Evolutionary conservation across 1,140 invertebrate genomes (phyloP), one percentile per base, ranked within the genome.

Genomic region (Leptonema lineaticorne): DNA sequence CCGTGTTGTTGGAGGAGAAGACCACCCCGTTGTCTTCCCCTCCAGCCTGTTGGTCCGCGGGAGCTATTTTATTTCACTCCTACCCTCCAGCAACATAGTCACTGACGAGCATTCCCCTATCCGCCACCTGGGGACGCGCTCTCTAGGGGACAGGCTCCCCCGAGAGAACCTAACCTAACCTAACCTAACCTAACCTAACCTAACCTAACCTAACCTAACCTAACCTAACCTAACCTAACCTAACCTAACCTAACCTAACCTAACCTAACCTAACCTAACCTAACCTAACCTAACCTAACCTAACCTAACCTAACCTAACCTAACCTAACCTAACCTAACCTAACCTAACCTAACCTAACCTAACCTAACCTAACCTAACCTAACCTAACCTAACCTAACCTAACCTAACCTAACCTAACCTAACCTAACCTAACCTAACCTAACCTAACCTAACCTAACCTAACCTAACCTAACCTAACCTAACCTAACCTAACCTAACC

Each of bases 241-340:
- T 73, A 72, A 74, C 73, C 73, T 59, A 74, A 74, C 73, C 69
- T 64, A 63, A 64, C 67, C 67, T 27, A 69, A 66, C 68, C 68
- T 65, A 66, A 70, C 63, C 64, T 62, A 67, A 67, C 69, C 69
- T 48, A 69, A 67, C 63, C 69, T 62, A 67, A 69, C 63, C 74
- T 75, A 74, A 74, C 74, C 70, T 68, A 74, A 74, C 67, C 65
- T 70, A 68, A 74, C 73, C 70, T 72, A 73, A 75, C 33, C 70
- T 69, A 73, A 73, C 63, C 66, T 68, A 70, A 74, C 37, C 70
- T 63, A 66, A 75, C 71, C 5, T 33, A 33, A 33, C 30, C 5
- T 11, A 33, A 6, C 5, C 30, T 6, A 6, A 33, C 30, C 5
- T 33, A 33, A 5, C 5, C 30, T 6, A 5, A 33, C 30, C 5